Percentiles rank a stretch among this genome's conserved stretches.
Evolutionary conservation across 1,140 invertebrate genomes (phyloP).

Genomic region (Limonius californicus): DNA sequence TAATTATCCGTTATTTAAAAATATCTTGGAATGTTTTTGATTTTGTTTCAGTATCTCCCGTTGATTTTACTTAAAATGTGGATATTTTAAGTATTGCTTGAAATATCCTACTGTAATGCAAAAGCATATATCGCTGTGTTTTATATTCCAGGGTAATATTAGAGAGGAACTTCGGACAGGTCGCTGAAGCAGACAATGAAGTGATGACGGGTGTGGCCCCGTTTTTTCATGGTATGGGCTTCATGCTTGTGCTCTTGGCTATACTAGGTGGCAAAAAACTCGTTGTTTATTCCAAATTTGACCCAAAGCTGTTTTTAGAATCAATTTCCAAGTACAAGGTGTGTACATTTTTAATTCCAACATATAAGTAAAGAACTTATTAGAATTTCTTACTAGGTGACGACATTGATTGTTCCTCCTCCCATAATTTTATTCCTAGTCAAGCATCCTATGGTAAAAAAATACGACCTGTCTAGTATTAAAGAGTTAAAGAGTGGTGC

Average conservation of each 20-base stretch:
- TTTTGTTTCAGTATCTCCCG: too few species aligned
- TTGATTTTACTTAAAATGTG: too few species aligned
- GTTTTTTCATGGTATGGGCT: conserved; percentile 47
- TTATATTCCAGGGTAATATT: too few species aligned
- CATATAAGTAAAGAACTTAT: too few species aligned
- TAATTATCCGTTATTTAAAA: too few species aligned
- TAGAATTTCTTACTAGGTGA: too few species aligned
- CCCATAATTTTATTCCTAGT: conserved; percentile 40
- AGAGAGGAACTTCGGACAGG: too few species aligned
- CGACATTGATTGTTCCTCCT: conserved; percentile 39
- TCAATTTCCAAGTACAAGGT: conserved; percentile 41
- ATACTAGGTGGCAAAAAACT: conserved; percentile 39
- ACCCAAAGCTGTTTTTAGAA: conserved; percentile 39
- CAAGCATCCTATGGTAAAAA: conserved; percentile 43
- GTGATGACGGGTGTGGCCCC: conserved; percentile 39
- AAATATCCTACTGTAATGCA: too few species aligned
- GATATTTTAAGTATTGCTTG: too few species aligned
- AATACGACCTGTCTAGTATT: conserved; percentile 50
- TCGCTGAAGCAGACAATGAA: not conserved
- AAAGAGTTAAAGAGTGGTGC: conserved; percentile 50
- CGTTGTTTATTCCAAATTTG: conserved; percentile 41
- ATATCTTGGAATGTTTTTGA: too few species aligned
- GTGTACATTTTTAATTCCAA: conserved; percentile 6
- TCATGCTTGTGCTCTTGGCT: conserved; percentile 44
- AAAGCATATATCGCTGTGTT: too few species aligned